Evolutionary conservation across 35 echinoderm and acorn worm species (phyloP), one percentile per base, ranked within the genome.

Genomic region (Acanthaster planci): DNA sequence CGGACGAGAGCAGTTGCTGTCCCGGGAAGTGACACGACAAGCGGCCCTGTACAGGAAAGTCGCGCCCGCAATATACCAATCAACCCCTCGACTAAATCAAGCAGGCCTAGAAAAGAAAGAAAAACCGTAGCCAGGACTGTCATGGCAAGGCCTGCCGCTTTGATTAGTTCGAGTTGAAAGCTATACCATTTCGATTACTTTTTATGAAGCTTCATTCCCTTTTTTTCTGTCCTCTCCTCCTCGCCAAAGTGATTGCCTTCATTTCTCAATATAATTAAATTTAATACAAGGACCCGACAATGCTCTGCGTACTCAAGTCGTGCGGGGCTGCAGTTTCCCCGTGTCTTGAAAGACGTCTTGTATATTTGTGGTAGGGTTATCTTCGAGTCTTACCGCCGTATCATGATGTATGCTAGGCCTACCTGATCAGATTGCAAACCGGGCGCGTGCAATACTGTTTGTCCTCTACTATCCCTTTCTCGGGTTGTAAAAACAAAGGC

Each of bases 201-300:
- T 72, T 72, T 72, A 72, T 72, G 29, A 26, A 26, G 64, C 64
- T 72, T 72, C 64, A 72, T 72, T 72, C 34, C 34, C 64, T 60
- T 72, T 34, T 72, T 47, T 47, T 47, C 42, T 47, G 4, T 12
- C 42, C 42, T 47, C 42, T 47, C 42, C 42, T 47, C 42, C 64
- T 60, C 34, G 64, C 19, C 34, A 2, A 72, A 72, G 64, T 72
- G 64, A 72, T 72, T 72, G 64, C 26, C 64, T 72, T 72, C 64
- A 72, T 72, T 72, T 72, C 64, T 72, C 64, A 72, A 72, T 72
- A 72, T 72, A 72, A 72, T 72, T 72, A 72, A 72, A 72, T 72
- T 72, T 72, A 72, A 72, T 72, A 72, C 64, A 47, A 47, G 42
- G 4, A 47, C 42, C 42, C 42, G 42, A 47, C 42, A 47, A 47